Evolutionary conservation across 2,113 vertebrate species (phyloP).

Genomic region (Argyrosomus japonicus): DNA sequence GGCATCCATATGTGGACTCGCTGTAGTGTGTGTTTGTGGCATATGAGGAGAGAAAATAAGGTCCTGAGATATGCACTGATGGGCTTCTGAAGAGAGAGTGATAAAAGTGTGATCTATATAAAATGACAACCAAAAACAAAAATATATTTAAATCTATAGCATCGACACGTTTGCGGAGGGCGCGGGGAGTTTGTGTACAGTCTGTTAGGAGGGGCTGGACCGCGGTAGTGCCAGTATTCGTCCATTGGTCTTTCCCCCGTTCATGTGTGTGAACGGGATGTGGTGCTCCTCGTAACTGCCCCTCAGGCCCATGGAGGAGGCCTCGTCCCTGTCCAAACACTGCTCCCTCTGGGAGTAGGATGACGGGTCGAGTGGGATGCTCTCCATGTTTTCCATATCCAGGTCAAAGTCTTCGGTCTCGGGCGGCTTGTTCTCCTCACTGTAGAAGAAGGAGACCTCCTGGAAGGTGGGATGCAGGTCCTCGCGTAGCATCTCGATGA

Average conservation of each 20-base stretch:
- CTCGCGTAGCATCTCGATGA: conserved; percentile 95
- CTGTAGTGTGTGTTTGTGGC: conserved; percentile 83
- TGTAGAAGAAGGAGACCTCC: conserved; percentile 97
- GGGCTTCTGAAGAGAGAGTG: conserved; percentile 72
- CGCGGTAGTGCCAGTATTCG: conserved; percentile 91
- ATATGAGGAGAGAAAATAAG: conserved; percentile 79
- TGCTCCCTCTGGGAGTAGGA: conserved; percentile 91
- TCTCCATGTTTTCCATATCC: conserved; percentile 99
- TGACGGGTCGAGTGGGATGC: conserved; percentile 94
- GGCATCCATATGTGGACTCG: conserved; percentile 62
- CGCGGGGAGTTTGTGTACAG: conserved; percentile 26
- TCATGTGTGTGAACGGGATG: conserved; percentile 96
- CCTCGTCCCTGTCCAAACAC: conserved; percentile 85
- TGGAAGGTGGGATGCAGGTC: conserved; percentile 93
- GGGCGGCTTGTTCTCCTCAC: conserved; percentile 95
- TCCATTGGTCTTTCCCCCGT: conserved; percentile 95
- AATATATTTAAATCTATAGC: conserved; percentile 74
- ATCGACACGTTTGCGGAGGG: conserved; percentile 13
- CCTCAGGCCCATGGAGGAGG: conserved; percentile 87
- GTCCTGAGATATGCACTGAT: conserved; percentile 92
- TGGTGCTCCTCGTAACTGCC: conserved; percentile 94
- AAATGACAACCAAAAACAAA: conserved; percentile 76
- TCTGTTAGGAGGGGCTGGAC: conserved; percentile 92
- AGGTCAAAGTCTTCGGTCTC: conserved; percentile 94
- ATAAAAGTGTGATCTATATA: conserved; percentile 79